Base-by-base conservation (phyloP, 2,113 vertebrate genomes). In the Sebastes fasciatus region DNA sequence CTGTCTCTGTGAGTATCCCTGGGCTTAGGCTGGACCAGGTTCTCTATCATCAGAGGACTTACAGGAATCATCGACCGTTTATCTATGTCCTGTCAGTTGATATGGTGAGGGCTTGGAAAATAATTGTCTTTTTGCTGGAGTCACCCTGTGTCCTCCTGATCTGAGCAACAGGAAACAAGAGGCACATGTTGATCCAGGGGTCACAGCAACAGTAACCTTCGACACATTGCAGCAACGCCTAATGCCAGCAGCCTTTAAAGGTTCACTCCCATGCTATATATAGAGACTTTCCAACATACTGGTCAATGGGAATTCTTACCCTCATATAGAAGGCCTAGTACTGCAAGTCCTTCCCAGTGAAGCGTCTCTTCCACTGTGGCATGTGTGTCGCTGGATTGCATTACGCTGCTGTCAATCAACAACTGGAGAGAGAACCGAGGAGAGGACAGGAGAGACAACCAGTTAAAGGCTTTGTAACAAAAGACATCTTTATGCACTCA, bases 31-130 rank as follows among this genome's bases (percentile, higher is more conserved):
- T 67, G 55, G 69, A 76, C 74, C 42, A 42, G 74, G 51, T 66
- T 76, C 76, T 68, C 86, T 84, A 57, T 91, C 84, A 89, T 89
- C 89, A 89, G 40, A 69, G 54, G 82, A 83, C 54, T 92, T 89
- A 79, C 0, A 17, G 79, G 58, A 82, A 71, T 82, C 64, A 73
- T 79, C 54, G 21, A 54, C 60, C 10, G 43, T 74, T 82, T 66
- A 86, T 65, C 77, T 78, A 1, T 21, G 75, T 61, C 70, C 67
- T 79, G 63, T 77, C 62, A 78, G 64, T 73, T 51, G 23, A 84
- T 69, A 81, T 8, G 13, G 51, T 65, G 42, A 87, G 46, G 76
- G 75, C 46, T 86, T 75, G 72, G 34, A 57, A 57, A 16, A 61
- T 67, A 11, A 75, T 88, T 79, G 64, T 87, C 21, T 80, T 87